phyloP scores from a whole-genome alignment of 2,888 invertebrate genomes.

The Noctua janthe region DNA sequence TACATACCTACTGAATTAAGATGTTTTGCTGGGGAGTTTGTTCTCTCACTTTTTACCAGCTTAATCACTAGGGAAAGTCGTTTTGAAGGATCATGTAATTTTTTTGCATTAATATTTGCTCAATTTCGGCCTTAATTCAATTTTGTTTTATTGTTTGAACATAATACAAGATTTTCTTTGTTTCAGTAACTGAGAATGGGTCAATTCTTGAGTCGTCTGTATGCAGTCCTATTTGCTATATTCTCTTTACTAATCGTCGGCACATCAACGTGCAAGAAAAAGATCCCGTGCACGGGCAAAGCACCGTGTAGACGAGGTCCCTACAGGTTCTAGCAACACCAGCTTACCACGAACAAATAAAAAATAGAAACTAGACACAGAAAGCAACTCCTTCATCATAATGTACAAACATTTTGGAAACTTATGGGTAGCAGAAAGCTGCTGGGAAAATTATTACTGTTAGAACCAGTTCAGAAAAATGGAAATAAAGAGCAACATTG shows the following conservation, averaged over 20 bases:
- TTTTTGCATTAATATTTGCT: neutral
- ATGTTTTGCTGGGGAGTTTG: neutral
- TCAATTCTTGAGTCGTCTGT: slow-evolving; percentile 70
- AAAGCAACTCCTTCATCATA: neutral
- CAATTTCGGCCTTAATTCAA: neutral
- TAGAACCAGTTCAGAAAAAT: slow-evolving; percentile 26
- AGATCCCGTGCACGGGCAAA: slow-evolving; percentile 75
- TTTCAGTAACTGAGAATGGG: slow-evolving; percentile 75
- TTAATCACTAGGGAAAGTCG: neutral
- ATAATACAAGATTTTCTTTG: slow-evolving; percentile 41
- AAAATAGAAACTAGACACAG: slow-evolving; percentile 1
- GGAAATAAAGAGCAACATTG: slow-evolving; percentile 20
- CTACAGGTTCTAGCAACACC: slow-evolving; percentile 64
- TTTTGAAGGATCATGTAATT: neutral
- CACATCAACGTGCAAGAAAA: slow-evolving; percentile 72
- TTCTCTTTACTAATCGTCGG: slow-evolving; percentile 74
- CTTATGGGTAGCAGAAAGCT: slow-evolving; percentile 6
- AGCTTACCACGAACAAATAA: neutral
- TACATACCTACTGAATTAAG: neutral
- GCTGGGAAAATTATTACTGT: slow-evolving; percentile 23
- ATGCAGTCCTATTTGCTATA: slow-evolving; percentile 73
- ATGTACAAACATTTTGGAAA: slow-evolving; percentile 33
- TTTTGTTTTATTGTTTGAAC: neutral
- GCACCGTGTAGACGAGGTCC: slow-evolving; percentile 83
- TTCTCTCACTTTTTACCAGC: slow-evolving; percentile 1